Base-by-base conservation (phyloP, 2,113 vertebrate genomes). In the Typhlomys cinereus region DNA sequence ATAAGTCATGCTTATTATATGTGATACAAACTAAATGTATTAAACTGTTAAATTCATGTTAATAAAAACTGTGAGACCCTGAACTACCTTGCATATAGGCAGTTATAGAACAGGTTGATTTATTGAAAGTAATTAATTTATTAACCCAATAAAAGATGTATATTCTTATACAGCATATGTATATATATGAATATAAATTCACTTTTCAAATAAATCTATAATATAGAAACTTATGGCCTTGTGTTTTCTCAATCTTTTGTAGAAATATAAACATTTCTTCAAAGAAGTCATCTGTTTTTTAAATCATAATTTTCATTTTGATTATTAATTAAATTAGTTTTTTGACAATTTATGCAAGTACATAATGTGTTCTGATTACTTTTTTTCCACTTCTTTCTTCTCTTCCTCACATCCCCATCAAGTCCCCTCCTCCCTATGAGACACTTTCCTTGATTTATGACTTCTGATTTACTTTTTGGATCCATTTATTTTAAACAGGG, bases 111-210 rank as follows among this genome's bases (percentile, higher is more conserved):
- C 90, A 95, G 41, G 75, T 80, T 82, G 92, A 81, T 79, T 95
- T 71, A 87, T 92, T 91, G 80, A 34, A 96, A 92, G 62, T 57
- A 79, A 44, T 54, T 78, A 85, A 90, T 89, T 85, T 96, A 74
- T 90, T 92, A 89, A 69, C 69, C 61, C 31, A 92, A 48, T 93
- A 89, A n/a, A n/a, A n/a, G n/a, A n/a, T n/a, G n/a, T n/a, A n/a
- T n/a, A n/a, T n/a, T n/a, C n/a, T n/a, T n/a, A n/a, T n/a, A n/a
- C n/a, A n/a, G n/a, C n/a, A n/a, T n/a, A n/a, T n/a, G n/a, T n/a
- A n/a, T n/a, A n/a, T n/a, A 96, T 86, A 61, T 85, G 48, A 46
- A 36, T 80, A 20, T 84, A 64, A 69, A 88, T 88, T 92, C 79
- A 48, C 31, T 50, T 90, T 84, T 94, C 73, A 85, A 50, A 66